Evolutionary conservation across 1,140 invertebrate species (phyloP).

Genomic region (Bilobella aurantiaca): DNA sequence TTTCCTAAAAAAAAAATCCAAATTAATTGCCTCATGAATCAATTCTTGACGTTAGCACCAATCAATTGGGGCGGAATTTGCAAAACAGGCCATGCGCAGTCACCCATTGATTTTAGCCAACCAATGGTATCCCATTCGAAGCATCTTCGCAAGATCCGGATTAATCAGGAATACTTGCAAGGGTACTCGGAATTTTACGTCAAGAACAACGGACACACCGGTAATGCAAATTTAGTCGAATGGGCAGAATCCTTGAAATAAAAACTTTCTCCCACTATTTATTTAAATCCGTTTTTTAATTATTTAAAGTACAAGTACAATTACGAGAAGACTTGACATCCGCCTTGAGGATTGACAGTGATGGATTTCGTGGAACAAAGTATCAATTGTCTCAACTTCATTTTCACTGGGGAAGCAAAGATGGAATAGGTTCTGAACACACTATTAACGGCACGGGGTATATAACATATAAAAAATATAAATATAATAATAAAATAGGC

Average conservation of each 20-base stretch:
- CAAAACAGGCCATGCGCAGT: slow-evolving; percentile 34
- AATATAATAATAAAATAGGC: too few species aligned
- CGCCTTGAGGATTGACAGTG: slow-evolving; percentile 34
- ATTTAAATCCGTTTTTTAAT: neutral
- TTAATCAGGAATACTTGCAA: slow-evolving; percentile 36
- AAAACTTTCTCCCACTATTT: neutral
- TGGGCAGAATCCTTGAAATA: too few species aligned
- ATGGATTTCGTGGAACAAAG: slow-evolving; percentile 38
- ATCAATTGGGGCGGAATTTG: slow-evolving; percentile 17
- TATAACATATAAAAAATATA: slow-evolving; percentile 36
- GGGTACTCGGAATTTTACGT: slow-evolving; percentile 30
- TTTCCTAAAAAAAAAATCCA: neutral
- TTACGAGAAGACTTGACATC: slow-evolving; percentile 30
- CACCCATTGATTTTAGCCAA: slow-evolving; percentile 35
- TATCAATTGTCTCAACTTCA: slow-evolving; percentile 45
- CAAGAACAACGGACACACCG: slow-evolving; percentile 40
- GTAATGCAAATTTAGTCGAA: slow-evolving; percentile 29
- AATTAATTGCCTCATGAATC: neutral
- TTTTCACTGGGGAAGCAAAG: slow-evolving; percentile 47
- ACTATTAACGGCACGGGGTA: slow-evolving; percentile 42
- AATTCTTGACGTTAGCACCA: slow-evolving; percentile 10
- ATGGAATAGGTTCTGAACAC: slow-evolving; percentile 47
- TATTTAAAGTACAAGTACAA: slow-evolving; percentile 29
- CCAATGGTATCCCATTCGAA: neutral
- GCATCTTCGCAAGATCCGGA: slow-evolving; percentile 23